Percentiles rank a stretch among this genome's conserved stretches.
phyloP scores from a whole-genome alignment of 2,797 vertebrate genomes.

The Bradypodion ventrale region DNA sequence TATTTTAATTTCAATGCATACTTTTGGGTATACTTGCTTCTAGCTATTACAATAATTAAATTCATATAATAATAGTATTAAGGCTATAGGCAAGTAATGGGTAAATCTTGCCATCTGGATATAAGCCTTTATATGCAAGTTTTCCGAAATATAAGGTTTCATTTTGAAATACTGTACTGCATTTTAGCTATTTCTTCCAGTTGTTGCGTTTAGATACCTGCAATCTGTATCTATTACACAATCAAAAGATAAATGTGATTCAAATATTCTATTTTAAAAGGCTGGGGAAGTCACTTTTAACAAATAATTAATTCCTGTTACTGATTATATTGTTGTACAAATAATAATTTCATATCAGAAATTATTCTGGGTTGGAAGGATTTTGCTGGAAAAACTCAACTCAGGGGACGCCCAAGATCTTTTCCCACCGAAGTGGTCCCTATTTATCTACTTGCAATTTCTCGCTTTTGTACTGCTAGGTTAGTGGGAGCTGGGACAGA shows the following conservation, averaged over 20 bases:
- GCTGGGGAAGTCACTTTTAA: no score
- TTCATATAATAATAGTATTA: constrained; percentile 33
- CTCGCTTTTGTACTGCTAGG: no score
- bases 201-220: neutral
- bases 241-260: neutral
- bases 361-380: no score
- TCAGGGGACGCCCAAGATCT: no score
- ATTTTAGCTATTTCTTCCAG: neutral
- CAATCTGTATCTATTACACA: neutral
- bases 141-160: neutral
- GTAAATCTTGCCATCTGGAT: constrained; percentile 19
- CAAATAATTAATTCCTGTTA: no score
- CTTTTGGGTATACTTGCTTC: neutral
- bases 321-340: no score
- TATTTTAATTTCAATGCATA: constrained; percentile 37
- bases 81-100: constrained; percentile 45
- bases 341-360: no score
- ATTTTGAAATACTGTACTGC: neutral
- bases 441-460: no score
- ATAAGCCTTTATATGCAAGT: constrained; percentile 5
- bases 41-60: constrained; percentile 13
- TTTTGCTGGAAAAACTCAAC: no score
- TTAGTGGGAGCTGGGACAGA: no score
- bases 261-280: neutral
- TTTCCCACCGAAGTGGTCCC: no score